phyloP scores from a whole-genome alignment of 1,140 invertebrate species.

The Aphis gossypii region DNA sequence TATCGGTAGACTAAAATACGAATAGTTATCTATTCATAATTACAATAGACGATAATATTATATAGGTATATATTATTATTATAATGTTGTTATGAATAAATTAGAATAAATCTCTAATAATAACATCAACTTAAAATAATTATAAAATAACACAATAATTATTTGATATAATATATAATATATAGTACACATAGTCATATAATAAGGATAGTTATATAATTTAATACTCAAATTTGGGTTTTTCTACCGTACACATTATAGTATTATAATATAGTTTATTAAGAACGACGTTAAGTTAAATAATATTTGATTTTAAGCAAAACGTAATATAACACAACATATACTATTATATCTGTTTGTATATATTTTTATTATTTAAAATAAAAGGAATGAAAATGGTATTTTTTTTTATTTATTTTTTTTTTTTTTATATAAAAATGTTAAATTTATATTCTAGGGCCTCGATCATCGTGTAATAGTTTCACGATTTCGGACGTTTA shows the following conservation, averaged over 20 bases:
- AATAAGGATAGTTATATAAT: neutral
- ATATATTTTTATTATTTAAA: neutral
- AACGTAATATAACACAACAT: neutral
- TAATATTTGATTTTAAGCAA: neutral
- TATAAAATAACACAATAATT: neutral
- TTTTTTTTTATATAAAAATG: neutral
- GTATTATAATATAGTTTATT: neutral
- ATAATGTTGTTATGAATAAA: neutral
- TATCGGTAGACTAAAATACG: neutral
- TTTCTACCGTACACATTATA: neutral
- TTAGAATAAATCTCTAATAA: neutral
- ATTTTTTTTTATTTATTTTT: neutral
- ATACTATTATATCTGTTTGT: neutral
- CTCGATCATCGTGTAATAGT: no score
- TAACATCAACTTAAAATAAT: neutral
- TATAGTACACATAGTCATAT: neutral
- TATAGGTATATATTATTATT: neutral
- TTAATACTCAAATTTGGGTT: neutral
- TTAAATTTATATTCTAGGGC: neutral
- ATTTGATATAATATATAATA: neutral
- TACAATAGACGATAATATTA: neutral
- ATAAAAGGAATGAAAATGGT: neutral
- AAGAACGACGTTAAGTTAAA: neutral
- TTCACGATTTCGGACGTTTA: no score
- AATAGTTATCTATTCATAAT: neutral